Evolutionary conservation across 2,797 vertebrate genomes (phyloP), one percentile per base, ranked within the genome.

Genomic region (Anas acuta): DNA sequence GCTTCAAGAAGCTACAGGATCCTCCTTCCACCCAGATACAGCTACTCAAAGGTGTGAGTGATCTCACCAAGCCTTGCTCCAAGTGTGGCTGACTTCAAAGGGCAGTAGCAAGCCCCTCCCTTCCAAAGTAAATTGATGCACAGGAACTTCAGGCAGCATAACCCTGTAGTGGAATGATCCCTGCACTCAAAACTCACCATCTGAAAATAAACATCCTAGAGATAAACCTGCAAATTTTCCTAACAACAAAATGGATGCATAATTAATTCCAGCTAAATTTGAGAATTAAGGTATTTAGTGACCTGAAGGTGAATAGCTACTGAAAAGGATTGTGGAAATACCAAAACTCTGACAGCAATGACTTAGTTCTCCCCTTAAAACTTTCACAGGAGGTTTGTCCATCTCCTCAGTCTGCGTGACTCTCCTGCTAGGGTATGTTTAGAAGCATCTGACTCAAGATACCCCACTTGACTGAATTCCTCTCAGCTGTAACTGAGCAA

Each of bases 1-100:
- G 25, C 28, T 51, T 1, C 0, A 18, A 33, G 15, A 39, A 18
- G 45, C 51, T 28, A 4, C 1, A 0, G 72, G 7, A 7, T 45
- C 25, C 35, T 71, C 58, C 25, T 32, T 11, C 25, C 25, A 11
- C 16, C 23, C 1, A 0, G 28, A 11, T 2, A 6, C 23, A 65
- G 4, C 39, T 47, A 45, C 7, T 4, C n/a, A 37, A 35, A 41
- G 11, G 47, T 15, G 1, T 1, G 12, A 49, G 32, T 39, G 9
- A 41, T 16, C n/a, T 26, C 20, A 21, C 43, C 60, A 10, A 72
- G 39, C 43, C 23, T 26, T 83, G 64, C 47, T 54, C n/a, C 54
- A 45, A 0, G 33, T 3, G 16, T 67, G 14, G 21, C 10, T 6
- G 11, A 15, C 35, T 17, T 9, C 11, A 32, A 30, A 6, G 2